These are phyloP conservation scores for Euplagia quadripunctaria DNA, from an alignment of 2,888 invertebrate genomes.

Conservation along the genomic window DNA sequence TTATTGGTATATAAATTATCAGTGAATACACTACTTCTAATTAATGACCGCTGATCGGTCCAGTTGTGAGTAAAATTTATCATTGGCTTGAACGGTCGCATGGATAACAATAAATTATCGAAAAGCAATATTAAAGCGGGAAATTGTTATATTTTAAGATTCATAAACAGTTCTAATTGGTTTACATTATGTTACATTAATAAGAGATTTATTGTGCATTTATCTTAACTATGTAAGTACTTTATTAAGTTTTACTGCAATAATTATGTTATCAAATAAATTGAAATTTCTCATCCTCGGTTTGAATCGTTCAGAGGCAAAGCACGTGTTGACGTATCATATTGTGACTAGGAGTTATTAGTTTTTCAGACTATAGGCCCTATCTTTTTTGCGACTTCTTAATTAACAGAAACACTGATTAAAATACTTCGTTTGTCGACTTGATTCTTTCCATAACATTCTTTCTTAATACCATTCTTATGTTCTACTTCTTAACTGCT, in stretches of 20 bases:
- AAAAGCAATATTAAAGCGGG: conserved; percentile 18
- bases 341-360: too few species aligned
- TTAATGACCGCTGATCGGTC: conserved; percentile 55
- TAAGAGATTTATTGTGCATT: background rate
- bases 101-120: conserved; percentile 45
- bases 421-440: too few species aligned
- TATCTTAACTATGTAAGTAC: background rate
- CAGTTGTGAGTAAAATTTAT: conserved; percentile 57
- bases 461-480: too few species aligned
- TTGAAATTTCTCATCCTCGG: background rate
- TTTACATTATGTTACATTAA: background rate
- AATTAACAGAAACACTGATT: too few species aligned
- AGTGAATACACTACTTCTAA: conserved; percentile 45
- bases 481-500: too few species aligned
- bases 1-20: conserved; percentile 55
- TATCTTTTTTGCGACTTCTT: too few species aligned
- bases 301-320: background rate
- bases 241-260: background rate
- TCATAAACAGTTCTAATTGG: conserved; percentile 14
- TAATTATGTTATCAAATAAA: background rate
- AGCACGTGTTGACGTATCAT: background rate
- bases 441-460: background rate
- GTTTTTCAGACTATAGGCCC: too few species aligned
- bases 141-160: conserved; percentile 18
- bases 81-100: conserved; percentile 40